A percentile compares a stretch with the other conserved stretches of the same genome.
Conservation (phyloP, 2,797 vertebrate species). For the Knipowitschia caucasica region DNA sequence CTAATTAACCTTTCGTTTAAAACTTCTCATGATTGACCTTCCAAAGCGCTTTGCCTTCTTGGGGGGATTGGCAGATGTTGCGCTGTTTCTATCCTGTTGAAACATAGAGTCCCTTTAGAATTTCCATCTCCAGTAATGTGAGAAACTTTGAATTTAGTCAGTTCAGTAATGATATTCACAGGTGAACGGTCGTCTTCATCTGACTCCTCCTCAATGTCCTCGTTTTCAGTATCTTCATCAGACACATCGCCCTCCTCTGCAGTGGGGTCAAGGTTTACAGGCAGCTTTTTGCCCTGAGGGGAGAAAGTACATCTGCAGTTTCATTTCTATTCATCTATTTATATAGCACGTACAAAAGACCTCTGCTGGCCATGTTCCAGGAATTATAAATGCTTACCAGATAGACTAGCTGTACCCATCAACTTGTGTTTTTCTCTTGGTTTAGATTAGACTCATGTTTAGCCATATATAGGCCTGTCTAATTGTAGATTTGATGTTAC, state of each 20-base stretch:
- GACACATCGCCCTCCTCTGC: conserved; percentile 94
- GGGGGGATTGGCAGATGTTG: conserved; percentile 64
- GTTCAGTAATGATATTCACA: conserved; percentile 65
- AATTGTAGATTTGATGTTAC: too few species aligned
- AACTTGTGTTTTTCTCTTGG: too few species aligned
- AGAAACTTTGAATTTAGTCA: neutral
- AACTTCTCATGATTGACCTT: conserved; percentile 81
- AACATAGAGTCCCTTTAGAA: conserved; percentile 32
- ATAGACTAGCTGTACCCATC: too few species aligned
- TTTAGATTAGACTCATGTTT: too few species aligned
- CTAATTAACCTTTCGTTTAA: conserved; percentile 84
- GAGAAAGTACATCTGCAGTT: too few species aligned
- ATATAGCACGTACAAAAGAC: too few species aligned
- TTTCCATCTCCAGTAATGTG: neutral
- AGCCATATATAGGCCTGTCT: too few species aligned
- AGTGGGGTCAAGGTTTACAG: conserved; percentile 84
- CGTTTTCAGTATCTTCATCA: conserved; percentile 91
- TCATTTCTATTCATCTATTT: too few species aligned
- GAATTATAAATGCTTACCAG: too few species aligned
- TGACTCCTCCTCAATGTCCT: conserved; percentile 83
- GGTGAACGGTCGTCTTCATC: conserved; percentile 73
- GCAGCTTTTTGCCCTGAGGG: conserved; percentile 94
- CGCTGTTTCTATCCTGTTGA: conserved; percentile 69
- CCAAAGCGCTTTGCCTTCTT: conserved; percentile 72
- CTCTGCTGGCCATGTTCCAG: too few species aligned